Evolutionary conservation across 2,797 vertebrate genomes (phyloP).

Genomic region (Myripristis jacobus): DNA sequence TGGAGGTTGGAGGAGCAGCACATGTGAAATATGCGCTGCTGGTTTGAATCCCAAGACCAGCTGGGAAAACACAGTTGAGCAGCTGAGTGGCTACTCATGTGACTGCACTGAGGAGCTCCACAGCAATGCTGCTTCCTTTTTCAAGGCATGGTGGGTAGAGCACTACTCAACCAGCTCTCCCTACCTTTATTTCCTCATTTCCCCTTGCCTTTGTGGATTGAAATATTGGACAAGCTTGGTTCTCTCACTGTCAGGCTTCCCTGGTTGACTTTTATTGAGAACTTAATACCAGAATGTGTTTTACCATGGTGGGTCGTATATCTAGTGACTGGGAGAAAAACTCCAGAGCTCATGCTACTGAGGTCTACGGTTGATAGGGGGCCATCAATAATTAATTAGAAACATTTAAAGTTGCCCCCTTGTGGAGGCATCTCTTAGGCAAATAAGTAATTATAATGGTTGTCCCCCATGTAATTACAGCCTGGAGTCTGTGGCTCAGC

Average conservation of each 20-base stretch:
- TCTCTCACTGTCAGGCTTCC: no score
- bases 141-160: neutral
- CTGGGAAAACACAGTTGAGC: no score
- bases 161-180: neutral
- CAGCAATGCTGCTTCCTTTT: no score
- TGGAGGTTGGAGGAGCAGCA: no score
- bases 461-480: slow-evolving; percentile 80
- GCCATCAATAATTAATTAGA: slow-evolving; percentile 78
- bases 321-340: slow-evolving; percentile 20
- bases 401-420: slow-evolving; percentile 73
- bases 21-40: no score
- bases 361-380: slow-evolving; percentile 55
- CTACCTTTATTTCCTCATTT: neutral
- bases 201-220: slow-evolving; percentile 20
- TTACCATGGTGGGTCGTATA: slow-evolving; percentile 23
- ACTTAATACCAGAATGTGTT: slow-evolving; percentile 7
- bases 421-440: slow-evolving; percentile 70
- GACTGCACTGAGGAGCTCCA: no score
- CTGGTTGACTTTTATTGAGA: no score
- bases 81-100: no score
- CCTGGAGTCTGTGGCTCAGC: slow-evolving; percentile 58
- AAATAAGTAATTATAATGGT: slow-evolving; percentile 79
- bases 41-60: no score
- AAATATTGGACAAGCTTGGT: slow-evolving; percentile 7
- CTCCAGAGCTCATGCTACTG: slow-evolving; percentile 31